These are phyloP conservation scores for Monochamus alternatus DNA, from an alignment of 2,888 invertebrate species.

Conservation along the genomic window DNA sequence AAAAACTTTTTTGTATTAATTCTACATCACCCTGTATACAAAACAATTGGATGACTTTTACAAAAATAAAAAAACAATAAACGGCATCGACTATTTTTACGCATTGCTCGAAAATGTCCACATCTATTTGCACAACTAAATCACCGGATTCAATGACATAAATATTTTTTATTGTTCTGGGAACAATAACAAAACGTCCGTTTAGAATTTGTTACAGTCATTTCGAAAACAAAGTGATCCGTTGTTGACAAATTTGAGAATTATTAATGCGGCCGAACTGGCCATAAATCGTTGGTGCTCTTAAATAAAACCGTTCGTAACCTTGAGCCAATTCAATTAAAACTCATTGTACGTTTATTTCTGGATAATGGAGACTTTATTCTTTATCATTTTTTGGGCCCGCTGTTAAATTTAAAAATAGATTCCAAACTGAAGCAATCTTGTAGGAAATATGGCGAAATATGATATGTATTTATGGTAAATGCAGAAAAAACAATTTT, in stretches of 20 bases:
- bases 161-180: conserved; percentile 25
- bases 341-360: conserved; percentile 53
- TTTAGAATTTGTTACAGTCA: conserved; percentile 3
- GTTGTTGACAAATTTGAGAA: conserved; percentile 30
- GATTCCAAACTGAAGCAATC: neutral
- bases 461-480: too few relatives aligned
- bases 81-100: too few relatives aligned
- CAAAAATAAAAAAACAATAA: too few relatives aligned
- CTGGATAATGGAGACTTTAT: conserved; percentile 21
- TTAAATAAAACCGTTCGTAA: conserved; percentile 46
- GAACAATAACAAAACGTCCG: conserved; percentile 30
- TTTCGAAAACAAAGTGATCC: conserved; percentile 17
- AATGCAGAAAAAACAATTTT: too few relatives aligned
- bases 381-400: conserved; percentile 8
- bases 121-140: neutral
- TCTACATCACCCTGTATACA: too few relatives aligned
- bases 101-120: too few relatives aligned
- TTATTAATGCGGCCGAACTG: conserved; percentile 18
- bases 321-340: conserved; percentile 54
- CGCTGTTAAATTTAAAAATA: neutral
- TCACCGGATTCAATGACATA: conserved; percentile 14
- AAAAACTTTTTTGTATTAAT: too few relatives aligned
- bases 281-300: conserved; percentile 35
- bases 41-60: too few relatives aligned
- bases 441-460: neutral